A percentile compares a stretch with the other conserved stretches of the same genome.
Evolutionary conservation across 2,888 invertebrate species (phyloP).

Genomic region (Amiota minor): DNA sequence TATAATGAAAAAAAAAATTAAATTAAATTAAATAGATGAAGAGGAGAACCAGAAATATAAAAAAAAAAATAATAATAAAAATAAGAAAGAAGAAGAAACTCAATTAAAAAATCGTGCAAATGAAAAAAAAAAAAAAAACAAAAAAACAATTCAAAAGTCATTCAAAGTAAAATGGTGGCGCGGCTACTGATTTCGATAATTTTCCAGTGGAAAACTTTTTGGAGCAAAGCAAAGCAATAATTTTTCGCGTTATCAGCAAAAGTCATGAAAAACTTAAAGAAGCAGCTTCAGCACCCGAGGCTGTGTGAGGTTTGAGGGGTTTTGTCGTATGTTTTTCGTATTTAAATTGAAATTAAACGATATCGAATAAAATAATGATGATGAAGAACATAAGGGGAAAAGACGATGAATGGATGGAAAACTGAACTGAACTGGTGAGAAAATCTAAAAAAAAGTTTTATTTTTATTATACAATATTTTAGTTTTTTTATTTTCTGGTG

Average conservation of each 20-base stretch:
- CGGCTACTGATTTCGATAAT: slow-evolving; percentile 12
- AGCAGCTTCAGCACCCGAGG: no score
- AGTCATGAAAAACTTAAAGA: slow-evolving; percentile 47
- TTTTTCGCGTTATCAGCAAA: slow-evolving; percentile 57
- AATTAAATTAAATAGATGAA: neutral
- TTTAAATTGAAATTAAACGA: slow-evolving; percentile 57
- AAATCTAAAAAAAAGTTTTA: slow-evolving; percentile 8
- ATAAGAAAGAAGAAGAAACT: neutral
- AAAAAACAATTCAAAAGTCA: slow-evolving; percentile 23
- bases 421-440: neutral
- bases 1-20: neutral
- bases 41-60: neutral
- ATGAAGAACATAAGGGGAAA: neutral
- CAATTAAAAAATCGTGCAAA: slow-evolving; percentile 11
- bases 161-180: neutral
- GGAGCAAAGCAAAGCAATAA: slow-evolving; percentile 47
- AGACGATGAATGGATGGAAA: slow-evolving; percentile 2
- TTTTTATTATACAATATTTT: neutral
- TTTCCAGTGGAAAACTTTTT: slow-evolving; percentile 29
- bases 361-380: slow-evolving; percentile 41
- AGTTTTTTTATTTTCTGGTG: no score
- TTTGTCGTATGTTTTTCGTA: slow-evolving; percentile 53
- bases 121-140: no score
- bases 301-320: no score
- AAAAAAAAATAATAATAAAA: neutral